phyloP scores from a whole-genome alignment of 2,888 invertebrate genomes.

The Theodoxus fluviatilis region DNA sequence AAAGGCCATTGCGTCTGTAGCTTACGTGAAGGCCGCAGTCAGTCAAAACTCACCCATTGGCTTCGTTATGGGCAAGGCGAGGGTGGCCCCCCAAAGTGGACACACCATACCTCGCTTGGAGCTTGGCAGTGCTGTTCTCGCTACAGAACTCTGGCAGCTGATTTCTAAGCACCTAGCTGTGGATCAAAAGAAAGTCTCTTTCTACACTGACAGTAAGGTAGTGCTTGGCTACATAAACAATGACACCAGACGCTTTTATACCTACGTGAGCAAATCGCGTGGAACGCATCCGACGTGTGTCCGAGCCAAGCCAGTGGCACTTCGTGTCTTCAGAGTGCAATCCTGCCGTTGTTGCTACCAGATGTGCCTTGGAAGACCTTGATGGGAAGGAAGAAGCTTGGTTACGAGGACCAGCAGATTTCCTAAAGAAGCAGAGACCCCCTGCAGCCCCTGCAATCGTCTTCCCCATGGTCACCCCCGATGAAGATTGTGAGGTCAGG shows the following conservation, averaged over 20 bases:
- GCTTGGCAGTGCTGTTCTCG: conserved; percentile 28
- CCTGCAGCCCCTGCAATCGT: too few relatives aligned
- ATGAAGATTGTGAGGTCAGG: too few relatives aligned
- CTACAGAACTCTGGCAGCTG: conserved; percentile 1
- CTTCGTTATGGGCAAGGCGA: conserved; percentile 28
- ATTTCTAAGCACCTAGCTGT: conserved; percentile 3
- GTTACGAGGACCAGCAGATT: background rate
- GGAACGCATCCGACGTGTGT: conserved; percentile 17
- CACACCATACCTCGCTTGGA: conserved; percentile 32
- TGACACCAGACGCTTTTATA: conserved; percentile 27
- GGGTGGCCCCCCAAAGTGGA: too few relatives aligned
- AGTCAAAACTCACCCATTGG: background rate
- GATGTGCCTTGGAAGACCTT: background rate
- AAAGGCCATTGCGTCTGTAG: conserved; percentile 29
- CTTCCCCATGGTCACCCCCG: too few relatives aligned
- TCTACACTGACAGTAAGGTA: conserved; percentile 31
- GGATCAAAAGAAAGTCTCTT: too few relatives aligned
- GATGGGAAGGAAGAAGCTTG: background rate
- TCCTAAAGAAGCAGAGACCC: too few relatives aligned
- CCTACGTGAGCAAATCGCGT: conserved; percentile 29
- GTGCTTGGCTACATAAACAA: conserved; percentile 31
- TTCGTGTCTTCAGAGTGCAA: background rate
- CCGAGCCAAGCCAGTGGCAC: conserved; percentile 27
- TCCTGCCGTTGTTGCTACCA: background rate
- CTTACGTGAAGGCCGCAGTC: conserved; percentile 8